Base-by-base conservation (phyloP, 2,888 invertebrate species). In the Stenodema calcarata region DNA sequence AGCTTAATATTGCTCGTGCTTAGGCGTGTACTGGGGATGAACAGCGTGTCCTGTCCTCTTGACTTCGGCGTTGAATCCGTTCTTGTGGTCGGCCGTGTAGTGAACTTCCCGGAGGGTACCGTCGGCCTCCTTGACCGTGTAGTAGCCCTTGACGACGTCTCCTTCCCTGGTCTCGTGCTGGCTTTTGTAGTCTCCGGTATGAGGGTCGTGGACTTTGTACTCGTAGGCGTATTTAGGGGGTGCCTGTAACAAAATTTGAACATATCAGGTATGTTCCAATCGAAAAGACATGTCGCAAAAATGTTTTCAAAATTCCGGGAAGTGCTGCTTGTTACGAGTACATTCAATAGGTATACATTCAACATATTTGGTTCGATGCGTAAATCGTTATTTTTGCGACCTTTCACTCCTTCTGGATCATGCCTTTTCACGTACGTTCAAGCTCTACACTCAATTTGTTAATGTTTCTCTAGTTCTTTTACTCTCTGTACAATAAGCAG, bases 11-110 rank as follows among this genome's bases (percentile, higher is more conserved):
- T 78, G 62, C 18, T 86, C 86, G 44, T 76, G 78, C 35, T 76
- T 76, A 9, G 76, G 70, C 27, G 50, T 78, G 87, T 88, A 88
- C 23, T 86, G 85, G 9, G 87, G 88, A 44, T 89, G 89, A 44
- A 81, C 69, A 9, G 89, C 88, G 62, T 89, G 89, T 0, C 89
- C 89, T 0, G 86, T 81, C 76, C 88, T 86, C 87, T 88, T 89
- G 70, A 89, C 89, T 12, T 89, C 89, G 23, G 90, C 90, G 89
- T 90, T 90, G 89, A 90, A 90, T n/a, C 90, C 90, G 88, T 89
- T 89, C 79, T 89, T 88, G 70, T 90, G 88, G 87, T 90, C 90
- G 14, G 90, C 88, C 0, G 88, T 89, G 89, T 90, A 90, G 88
- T 90, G 89, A 11, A 90, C 90, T 62, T 89, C 88, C 9, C 89